phyloP scores from a whole-genome alignment of 2,113 vertebrate genomes.

The Eurystomus gularis region DNA sequence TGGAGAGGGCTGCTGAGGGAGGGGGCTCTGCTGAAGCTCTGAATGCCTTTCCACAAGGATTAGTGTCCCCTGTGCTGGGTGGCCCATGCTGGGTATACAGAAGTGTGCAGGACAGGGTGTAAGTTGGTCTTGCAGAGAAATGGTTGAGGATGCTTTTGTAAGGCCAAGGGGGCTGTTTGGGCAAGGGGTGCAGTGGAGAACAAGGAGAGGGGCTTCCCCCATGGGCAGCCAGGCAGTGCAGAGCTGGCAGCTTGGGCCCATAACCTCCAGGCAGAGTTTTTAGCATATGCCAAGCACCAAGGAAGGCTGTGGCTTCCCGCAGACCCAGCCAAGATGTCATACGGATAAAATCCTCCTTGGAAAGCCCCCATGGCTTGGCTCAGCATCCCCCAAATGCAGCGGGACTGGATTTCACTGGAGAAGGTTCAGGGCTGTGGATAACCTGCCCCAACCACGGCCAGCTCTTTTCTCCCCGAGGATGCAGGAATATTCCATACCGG shows the following conservation, averaged over 20 bases:
- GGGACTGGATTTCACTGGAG: neutral
- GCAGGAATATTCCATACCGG: neutral
- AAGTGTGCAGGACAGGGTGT: fast-evolving
- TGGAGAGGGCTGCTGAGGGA: neutral
- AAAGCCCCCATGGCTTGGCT: neutral
- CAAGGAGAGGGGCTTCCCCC: neutral
- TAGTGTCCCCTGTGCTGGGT: fast-evolving
- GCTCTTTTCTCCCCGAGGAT: neutral
- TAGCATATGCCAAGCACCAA: neutral
- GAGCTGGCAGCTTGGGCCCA: neutral
- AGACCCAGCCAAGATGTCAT: neutral
- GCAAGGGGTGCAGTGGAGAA: neutral
- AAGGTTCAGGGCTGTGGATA: neutral
- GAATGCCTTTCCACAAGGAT: fast-evolving
- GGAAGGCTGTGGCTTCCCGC: neutral
- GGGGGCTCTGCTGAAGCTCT: neutral
- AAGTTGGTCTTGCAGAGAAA: neutral
- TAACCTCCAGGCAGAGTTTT: neutral
- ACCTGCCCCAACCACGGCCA: neutral
- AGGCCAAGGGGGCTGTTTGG: neutral
- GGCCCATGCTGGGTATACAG: fast-evolving
- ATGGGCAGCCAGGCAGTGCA: neutral
- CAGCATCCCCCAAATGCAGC: neutral
- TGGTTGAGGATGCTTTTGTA: neutral
- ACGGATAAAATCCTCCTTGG: neutral